Evolutionary conservation across 1,140 invertebrate genomes (phyloP), one percentile per base, ranked within the genome.

Genomic region (Armadillidium nasatum): DNA sequence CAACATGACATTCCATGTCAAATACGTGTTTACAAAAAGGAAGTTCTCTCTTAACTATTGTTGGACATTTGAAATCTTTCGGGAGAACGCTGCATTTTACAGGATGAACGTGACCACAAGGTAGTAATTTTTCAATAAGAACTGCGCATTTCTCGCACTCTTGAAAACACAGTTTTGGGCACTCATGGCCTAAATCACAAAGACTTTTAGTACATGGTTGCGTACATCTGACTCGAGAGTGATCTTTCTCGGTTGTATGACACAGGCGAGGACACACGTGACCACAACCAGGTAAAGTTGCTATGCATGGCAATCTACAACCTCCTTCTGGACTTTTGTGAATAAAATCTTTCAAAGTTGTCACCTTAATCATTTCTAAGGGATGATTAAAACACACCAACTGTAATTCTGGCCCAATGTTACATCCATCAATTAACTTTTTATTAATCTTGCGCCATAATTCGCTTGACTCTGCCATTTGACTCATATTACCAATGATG

Each of bases 401-500:
- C 6, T 76, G 75, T 44, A 89, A 73, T 70, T 80, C 73, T 75
- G 82, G 44, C 74, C 84, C 78, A 77, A 84, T 74, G 79, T 80
- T 68, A 50, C 74, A 78, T 19, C 21, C 73, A 21, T 77, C 76
- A 76, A 33, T 19, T 78, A 83, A 46, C 15, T 74, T 73, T 60
- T 72, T 44, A 33, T 82, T 71, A 33, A 88, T 85, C 0, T 84
- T 82, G 54, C n/a, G 2, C 73, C 73, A 74, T 4, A 74, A 67
- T 11, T 11, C 10, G 22, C 50, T 43, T 22, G 50, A 66, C 15
- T 74, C 19, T 43, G 33, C 54, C 60, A 75, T 72, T 10, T 50
- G 75, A 21, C 50, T n/a, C 78, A 79, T 79, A 84, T 94, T 93
- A 44, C 92, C 89, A 77, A 90, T 86, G n/a, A 88, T 85, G 81